A percentile compares a stretch with the other conserved stretches of the same genome.
Evolutionary conservation across 2,888 invertebrate genomes (phyloP).

Genomic region (Amblyteles armatorius): DNA sequence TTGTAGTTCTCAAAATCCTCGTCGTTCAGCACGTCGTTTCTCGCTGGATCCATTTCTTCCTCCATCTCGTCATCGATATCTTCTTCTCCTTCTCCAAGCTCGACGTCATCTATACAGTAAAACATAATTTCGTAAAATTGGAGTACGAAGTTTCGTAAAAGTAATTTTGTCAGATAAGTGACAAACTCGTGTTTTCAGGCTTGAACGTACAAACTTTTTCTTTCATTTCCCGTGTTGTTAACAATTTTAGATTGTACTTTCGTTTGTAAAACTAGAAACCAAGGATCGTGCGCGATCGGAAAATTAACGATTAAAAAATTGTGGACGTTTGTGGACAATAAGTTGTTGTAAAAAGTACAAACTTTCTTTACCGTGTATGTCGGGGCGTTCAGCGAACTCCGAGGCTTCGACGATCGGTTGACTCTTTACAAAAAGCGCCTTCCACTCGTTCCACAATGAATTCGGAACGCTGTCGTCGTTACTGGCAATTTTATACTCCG

Average conservation of each 20-base stretch:
- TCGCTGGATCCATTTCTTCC: conserved; percentile 85
- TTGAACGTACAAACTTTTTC: too few relatives aligned
- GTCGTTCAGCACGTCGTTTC: conserved; percentile 86
- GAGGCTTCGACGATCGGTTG: conserved; percentile 86
- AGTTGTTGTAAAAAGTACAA: too few relatives aligned
- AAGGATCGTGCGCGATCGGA: too few relatives aligned
- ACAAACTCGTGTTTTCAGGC: too few relatives aligned
- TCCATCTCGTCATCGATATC: conserved; percentile 81
- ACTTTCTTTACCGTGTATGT: conserved; percentile 67
- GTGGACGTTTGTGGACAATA: too few relatives aligned
- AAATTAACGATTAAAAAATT: too few relatives aligned
- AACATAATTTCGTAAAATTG: too few relatives aligned
- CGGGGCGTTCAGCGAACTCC: conserved; percentile 77
- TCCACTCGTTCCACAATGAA: conserved; percentile 86
- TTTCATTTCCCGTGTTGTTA: too few relatives aligned
- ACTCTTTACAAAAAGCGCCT: conserved; percentile 86
- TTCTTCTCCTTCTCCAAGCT: conserved; percentile 82
- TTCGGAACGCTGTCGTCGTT: conserved; percentile 84
- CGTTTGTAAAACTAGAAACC: too few relatives aligned
- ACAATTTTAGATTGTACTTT: too few relatives aligned
- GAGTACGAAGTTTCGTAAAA: too few relatives aligned
- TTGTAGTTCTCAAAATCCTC: conserved; percentile 87
- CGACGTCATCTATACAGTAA: conserved; percentile 9
- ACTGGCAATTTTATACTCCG: conserved; percentile 84
- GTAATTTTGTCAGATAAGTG: too few relatives aligned